Evolutionary conservation across 2,113 vertebrate species (phyloP), one percentile per base, ranked within the genome.

Genomic region (Sterrhoptilus dennistouni): DNA sequence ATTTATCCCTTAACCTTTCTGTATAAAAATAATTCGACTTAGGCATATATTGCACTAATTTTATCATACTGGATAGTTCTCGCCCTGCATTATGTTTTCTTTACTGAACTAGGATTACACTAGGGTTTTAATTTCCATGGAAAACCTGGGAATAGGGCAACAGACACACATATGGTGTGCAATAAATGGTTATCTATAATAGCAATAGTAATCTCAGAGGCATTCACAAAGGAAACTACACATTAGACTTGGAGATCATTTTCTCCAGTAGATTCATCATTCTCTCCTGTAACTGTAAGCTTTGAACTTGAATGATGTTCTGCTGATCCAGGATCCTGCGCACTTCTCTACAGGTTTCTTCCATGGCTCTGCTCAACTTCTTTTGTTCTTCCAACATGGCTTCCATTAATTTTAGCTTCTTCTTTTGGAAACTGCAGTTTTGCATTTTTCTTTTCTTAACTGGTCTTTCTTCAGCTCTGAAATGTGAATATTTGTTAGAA

Each of bases 191-290:
- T 95, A 92, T 57, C 93, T 96, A 81, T 86, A 87, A 82, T 90
- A 95, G 77, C 83, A 94, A 88, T 54, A 90, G 57, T 89, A 86
- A 96, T 88, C 93, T 96, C 84, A 90, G 69, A 92, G 93, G 92
- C 89, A 95, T 93, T 94, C 94, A 94, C 88, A 69, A 83, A 60
- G 64, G 76, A 84, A 86, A 82, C 97, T 98, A 98, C 90, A 90
- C 97, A 9, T 86, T 96, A 68, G 98, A 96, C 96, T 98, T 98
- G 82, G 98, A 98, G 31, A 99, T 98, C 98, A 99, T 98, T 96
- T 98, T 99, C 97, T 99, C 99, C 70, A 99, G 97, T 76, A 99
- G 98, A 96, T 99, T 99, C 99, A 99, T 99, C 99, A 99, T 99
- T 66, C 99, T 98, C 71, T 99, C 99, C 97, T 99, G 99, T 60